phyloP scores from a whole-genome alignment of 2,888 invertebrate genomes.

The Beris morrisii region DNA sequence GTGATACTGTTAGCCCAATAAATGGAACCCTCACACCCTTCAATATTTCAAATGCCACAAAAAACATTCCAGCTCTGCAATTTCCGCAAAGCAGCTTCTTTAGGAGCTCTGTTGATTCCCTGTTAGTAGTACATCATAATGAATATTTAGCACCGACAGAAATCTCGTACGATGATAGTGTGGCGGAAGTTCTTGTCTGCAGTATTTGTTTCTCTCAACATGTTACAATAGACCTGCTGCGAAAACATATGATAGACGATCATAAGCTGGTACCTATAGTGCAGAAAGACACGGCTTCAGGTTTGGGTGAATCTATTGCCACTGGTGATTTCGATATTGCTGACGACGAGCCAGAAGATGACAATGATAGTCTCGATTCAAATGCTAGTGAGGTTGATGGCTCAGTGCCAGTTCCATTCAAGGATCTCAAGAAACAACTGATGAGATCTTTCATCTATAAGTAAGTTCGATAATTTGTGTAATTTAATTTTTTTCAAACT shows the following conservation, averaged over 20 bases:
- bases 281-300: background rate
- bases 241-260: slow-evolving; percentile 51
- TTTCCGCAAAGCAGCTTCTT: slow-evolving; percentile 40
- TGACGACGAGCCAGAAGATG: slow-evolving; percentile 11
- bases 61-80: slow-evolving; percentile 38
- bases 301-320: no score
- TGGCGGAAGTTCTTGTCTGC: slow-evolving; percentile 41
- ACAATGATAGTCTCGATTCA: slow-evolving; percentile 14
- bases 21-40: background rate
- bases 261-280: slow-evolving; percentile 42
- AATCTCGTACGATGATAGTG: slow-evolving; percentile 11
- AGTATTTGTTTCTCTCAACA: slow-evolving; percentile 46
- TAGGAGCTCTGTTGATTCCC: slow-evolving; percentile 31
- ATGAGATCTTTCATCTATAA: slow-evolving; percentile 32
- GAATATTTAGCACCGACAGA: slow-evolving; percentile 15
- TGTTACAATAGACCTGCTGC: slow-evolving; percentile 47
- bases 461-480: slow-evolving; percentile 3
- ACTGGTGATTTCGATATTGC: no score
- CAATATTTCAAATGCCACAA: slow-evolving; percentile 9
- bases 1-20: background rate
- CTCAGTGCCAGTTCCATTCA: slow-evolving; percentile 36
- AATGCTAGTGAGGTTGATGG: slow-evolving; percentile 19
- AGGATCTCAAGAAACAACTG: slow-evolving; percentile 36
- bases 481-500: background rate
- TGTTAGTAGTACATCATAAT: slow-evolving; percentile 38